phyloP scores from a whole-genome alignment of 2,113 vertebrate species.

The Pseudolaguvia tuberculata region DNA sequence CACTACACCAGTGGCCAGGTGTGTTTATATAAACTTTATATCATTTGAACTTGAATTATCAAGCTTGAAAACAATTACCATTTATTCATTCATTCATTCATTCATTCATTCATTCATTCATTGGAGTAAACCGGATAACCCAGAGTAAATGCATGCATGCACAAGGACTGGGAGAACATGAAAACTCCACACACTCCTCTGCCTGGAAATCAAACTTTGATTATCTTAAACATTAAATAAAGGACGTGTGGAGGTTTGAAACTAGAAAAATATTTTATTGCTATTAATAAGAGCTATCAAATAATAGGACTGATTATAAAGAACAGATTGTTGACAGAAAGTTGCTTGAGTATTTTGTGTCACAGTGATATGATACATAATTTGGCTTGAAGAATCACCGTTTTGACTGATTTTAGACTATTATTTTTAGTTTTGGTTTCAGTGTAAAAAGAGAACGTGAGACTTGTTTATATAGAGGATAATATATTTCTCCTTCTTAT shows the following conservation, averaged over 20 bases:
- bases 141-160: too few species aligned
- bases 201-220: too few species aligned
- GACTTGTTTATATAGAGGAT: constrained; percentile 60
- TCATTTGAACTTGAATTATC: background rate
- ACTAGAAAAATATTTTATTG: background rate
- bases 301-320: constrained; percentile 7
- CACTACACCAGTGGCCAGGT: too few species aligned
- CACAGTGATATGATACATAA: background rate
- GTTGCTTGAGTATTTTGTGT: background rate
- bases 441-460: constrained; percentile 60
- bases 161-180: too few species aligned
- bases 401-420: constrained; percentile 1
- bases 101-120: too few species aligned
- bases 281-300: background rate
- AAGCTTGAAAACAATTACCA: background rate
- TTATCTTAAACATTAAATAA: background rate
- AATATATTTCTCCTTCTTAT: constrained; percentile 58
- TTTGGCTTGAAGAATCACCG: background rate
- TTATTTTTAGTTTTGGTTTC: constrained; percentile 39
- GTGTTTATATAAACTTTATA: too few species aligned
- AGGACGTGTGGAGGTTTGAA: background rate
- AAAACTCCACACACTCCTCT: too few species aligned
- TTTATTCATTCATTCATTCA: too few species aligned
- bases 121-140: too few species aligned
- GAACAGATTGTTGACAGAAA: constrained; percentile 9